Percentiles rank a stretch among this genome's conserved stretches.
Evolutionary conservation across 2,113 vertebrate genomes (phyloP).

Genomic region (Heptranchias perlo): DNA sequence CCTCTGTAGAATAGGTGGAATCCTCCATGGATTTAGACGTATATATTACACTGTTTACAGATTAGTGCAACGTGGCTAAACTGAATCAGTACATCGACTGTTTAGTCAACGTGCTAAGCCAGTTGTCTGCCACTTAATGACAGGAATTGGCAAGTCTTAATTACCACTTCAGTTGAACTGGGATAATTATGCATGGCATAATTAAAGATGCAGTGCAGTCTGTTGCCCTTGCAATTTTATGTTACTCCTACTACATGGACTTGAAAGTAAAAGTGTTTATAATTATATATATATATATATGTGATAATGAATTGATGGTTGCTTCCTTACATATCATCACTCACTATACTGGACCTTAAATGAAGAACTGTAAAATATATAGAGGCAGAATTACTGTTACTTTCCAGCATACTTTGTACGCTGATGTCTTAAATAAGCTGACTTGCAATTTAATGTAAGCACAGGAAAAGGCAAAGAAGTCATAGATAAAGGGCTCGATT

Average conservation of each 20-base stretch:
- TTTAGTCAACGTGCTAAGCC: neutral
- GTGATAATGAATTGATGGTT: neutral
- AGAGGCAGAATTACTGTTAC: neutral
- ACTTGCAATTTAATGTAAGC: neutral
- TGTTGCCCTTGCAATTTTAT: neutral
- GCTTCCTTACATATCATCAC: neutral
- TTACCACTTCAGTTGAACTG: conserved; percentile 17
- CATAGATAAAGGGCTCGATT: too few relatives aligned
- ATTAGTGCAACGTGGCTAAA: neutral
- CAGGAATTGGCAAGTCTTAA: neutral
- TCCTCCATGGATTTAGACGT: neutral
- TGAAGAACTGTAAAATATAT: neutral
- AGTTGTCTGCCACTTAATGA: conserved; percentile 6
- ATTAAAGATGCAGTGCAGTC: neutral
- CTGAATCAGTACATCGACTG: neutral
- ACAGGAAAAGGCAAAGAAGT: neutral
- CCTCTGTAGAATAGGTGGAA: neutral
- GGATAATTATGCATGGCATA: conserved; percentile 5
- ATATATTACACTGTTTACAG: neutral
- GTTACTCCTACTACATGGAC: too few relatives aligned
- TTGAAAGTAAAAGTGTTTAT: neutral
- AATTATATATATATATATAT: neutral
- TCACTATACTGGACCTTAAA: neutral
- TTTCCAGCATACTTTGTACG: neutral
- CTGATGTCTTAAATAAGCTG: neutral